Conservation (phyloP, 2,113 vertebrate species). For the Sus scrofa region T2T-Sscrofa CM000814.6:46537501-46538000, state of each 20-base stretch:
- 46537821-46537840: neutral
- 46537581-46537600: neutral
- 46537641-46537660: too few species aligned
- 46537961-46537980: slow-evolving; percentile 79
- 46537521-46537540: neutral
- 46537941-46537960: slow-evolving; percentile 61
- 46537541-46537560: neutral
- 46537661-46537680: too few species aligned
- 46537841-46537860: accelerated
- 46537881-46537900: neutral
- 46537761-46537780: too few species aligned
- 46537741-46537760: too few species aligned
- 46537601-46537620: neutral
- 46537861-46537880: neutral
- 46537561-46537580: neutral
- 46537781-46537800: too few species aligned
- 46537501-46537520: neutral
- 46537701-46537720: too few species aligned
- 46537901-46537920: neutral
- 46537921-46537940: slow-evolving; percentile 29
- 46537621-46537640: too few species aligned
- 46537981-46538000: slow-evolving; percentile 82
- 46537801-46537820: too few species aligned
- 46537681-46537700: too few species aligned
- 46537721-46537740: too few species aligned